These are phyloP conservation scores for Acleris emargana DNA, from an alignment of 2,888 invertebrate genomes.

Conservation along the genomic window DNA sequence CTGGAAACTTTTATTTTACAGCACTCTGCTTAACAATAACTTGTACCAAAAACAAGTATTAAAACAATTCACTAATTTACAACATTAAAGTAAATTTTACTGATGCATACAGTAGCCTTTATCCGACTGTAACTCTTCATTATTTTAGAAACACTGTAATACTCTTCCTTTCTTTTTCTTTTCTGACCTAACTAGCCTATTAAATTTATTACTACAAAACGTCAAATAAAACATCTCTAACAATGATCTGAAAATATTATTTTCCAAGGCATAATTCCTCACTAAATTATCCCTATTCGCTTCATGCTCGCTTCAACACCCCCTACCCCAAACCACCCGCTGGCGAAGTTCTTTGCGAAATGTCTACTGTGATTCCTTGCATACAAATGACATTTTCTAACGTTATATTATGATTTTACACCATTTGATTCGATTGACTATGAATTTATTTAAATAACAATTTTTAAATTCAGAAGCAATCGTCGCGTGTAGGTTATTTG, in stretches of 20 bases:
- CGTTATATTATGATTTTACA: conserved; percentile 76
- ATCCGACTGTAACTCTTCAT: too few species aligned
- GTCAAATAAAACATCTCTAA: conserved; percentile 30
- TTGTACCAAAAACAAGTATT: background rate
- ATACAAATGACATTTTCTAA: conserved; percentile 81
- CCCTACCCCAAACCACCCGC: conserved; percentile 44
- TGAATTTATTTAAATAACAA: conserved; percentile 36
- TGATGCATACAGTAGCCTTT: too few species aligned
- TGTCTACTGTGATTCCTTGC: conserved; percentile 84
- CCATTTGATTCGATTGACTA: conserved; percentile 69
- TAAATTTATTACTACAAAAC: conserved; percentile 19
- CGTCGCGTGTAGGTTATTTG: too few species aligned
- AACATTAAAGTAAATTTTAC: too few species aligned
- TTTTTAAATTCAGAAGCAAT: background rate
- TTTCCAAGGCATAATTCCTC: conserved; percentile 69
- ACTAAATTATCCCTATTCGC: conserved; percentile 75
- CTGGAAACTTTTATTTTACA: background rate
- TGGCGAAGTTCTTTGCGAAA: conserved; percentile 75
- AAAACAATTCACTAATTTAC: too few species aligned
- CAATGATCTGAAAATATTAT: conserved; percentile 42
- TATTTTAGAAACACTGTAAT: too few species aligned
- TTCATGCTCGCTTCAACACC: conserved; percentile 72
- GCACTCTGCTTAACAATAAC: background rate
- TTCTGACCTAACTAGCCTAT: background rate
- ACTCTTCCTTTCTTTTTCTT: background rate